A percentile compares a stretch with the other conserved stretches of the same genome.
These are phyloP conservation scores for Apamea sordens DNA, from an alignment of 2,888 invertebrate genomes.

Conservation along the genomic window DNA sequence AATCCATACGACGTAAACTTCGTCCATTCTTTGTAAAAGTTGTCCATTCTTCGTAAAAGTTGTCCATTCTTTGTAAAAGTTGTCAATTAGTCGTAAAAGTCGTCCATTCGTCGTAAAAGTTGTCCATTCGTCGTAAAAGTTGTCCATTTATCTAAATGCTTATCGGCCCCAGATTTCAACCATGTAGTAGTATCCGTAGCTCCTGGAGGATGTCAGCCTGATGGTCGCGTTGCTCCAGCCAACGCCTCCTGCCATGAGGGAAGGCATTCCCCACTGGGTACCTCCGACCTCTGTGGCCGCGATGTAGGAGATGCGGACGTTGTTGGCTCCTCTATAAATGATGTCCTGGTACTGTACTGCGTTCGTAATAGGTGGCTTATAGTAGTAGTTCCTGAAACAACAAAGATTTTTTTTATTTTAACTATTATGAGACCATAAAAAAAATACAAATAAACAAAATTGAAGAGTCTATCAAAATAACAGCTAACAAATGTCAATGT, in stretches of 20 bases:
- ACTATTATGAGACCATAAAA: neutral
- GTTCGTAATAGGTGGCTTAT: constrained; percentile 71
- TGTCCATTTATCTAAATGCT: neutral
- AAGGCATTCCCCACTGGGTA: constrained; percentile 76
- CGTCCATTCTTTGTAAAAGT: too few species aligned
- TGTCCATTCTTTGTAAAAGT: neutral
- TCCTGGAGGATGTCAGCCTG: constrained; percentile 75
- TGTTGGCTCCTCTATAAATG: constrained; percentile 75
- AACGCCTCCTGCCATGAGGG: constrained; percentile 74
- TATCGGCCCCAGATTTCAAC: constrained; percentile 82
- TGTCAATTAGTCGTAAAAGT: too few species aligned
- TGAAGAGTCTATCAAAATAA: too few species aligned
- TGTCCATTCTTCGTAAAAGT: too few species aligned
- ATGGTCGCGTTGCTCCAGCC: constrained; percentile 76
- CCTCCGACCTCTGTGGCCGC: constrained; percentile 78
- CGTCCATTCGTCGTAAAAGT: neutral
- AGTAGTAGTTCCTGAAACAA: constrained; percentile 55
- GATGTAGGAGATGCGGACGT: constrained; percentile 76
- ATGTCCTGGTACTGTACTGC: constrained; percentile 80
- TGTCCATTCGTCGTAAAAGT: neutral
- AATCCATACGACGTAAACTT: neutral
- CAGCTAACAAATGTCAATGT: too few species aligned
- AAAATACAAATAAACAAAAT: too few species aligned
- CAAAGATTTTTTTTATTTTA: neutral
- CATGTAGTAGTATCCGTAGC: constrained; percentile 81